A percentile compares a stretch with the other conserved stretches of the same genome.
Evolutionary conservation across 1,140 invertebrate genomes (phyloP).

Genomic region (Ruditapes philippinarum): DNA sequence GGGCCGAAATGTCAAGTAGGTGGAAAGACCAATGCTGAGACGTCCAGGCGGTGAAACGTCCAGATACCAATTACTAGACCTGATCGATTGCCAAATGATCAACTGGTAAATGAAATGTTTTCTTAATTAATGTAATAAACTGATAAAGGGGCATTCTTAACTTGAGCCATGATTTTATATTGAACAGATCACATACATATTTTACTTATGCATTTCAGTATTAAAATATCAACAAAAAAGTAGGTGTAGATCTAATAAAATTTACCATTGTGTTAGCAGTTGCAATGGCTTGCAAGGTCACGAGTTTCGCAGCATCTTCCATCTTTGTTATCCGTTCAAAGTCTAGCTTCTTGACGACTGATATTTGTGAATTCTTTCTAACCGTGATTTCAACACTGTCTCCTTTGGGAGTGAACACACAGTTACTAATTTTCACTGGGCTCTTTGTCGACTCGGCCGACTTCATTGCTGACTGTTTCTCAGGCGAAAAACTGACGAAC

Average conservation of each 20-base stretch:
- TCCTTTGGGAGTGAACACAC: not conserved
- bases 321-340: not conserved
- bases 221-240: no score
- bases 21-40: no score
- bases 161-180: no score
- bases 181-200: no score
- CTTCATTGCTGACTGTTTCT: conserved; percentile 16
- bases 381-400: not conserved
- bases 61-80: no score
- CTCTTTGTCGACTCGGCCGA: not conserved
- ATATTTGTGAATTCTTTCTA: not conserved
- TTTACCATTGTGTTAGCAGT: conserved; percentile 22
- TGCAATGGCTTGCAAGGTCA: not conserved
- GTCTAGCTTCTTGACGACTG: not conserved
- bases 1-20: no score
- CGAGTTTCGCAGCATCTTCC: not conserved
- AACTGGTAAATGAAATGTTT: no score
- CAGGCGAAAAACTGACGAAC: conserved; percentile 34
- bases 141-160: no score
- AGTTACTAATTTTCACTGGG: not conserved
- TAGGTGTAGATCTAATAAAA: not conserved
- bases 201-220: no score
- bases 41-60: no score
- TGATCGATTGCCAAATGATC: no score
- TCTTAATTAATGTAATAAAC: no score